Conservation (phyloP, 2,797 vertebrate species). For the Buphagus erythrorhynchus region DNA sequence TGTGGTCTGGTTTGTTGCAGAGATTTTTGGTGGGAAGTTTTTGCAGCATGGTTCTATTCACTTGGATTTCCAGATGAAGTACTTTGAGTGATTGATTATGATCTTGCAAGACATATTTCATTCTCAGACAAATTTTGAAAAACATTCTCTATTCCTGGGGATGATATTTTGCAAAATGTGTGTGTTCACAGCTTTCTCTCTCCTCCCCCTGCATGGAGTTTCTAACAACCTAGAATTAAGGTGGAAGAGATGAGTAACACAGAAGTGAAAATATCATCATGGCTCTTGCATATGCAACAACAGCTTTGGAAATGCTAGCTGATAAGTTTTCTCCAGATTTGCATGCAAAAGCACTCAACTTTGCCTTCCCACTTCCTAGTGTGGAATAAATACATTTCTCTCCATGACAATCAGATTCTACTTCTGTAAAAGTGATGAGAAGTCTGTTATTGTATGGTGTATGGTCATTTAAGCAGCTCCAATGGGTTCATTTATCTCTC, state of each 20-base stretch:
- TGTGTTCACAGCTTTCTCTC: not conserved
- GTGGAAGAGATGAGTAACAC: slow-evolving; percentile 51
- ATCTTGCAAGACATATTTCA: slow-evolving; percentile 25
- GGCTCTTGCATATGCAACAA: slow-evolving; percentile 38
- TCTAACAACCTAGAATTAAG: slow-evolving; percentile 58
- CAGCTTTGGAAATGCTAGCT: slow-evolving; percentile 24
- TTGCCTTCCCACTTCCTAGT: not conserved
- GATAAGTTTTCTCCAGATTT: slow-evolving; percentile 21
- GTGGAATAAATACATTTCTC: not conserved
- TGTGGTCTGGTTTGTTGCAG: not conserved
- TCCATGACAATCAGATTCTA: not conserved
- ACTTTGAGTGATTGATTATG: slow-evolving; percentile 6
- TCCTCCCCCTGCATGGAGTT: not conserved
- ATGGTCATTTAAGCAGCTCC: not conserved
- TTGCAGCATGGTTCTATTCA: not conserved
- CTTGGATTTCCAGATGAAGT: slow-evolving; percentile 22
- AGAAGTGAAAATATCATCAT: slow-evolving; percentile 13
- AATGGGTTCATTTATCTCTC: not conserved
- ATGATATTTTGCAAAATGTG: slow-evolving; percentile 33
- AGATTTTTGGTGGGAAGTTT: not conserved
- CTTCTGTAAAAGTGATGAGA: not conserved
- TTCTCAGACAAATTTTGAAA: not conserved
- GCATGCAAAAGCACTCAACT: not conserved
- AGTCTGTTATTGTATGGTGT: not conserved
- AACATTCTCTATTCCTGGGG: not conserved